phyloP scores from a whole-genome alignment of 2,113 vertebrate species.

The Donacobius atricapilla region DNA sequence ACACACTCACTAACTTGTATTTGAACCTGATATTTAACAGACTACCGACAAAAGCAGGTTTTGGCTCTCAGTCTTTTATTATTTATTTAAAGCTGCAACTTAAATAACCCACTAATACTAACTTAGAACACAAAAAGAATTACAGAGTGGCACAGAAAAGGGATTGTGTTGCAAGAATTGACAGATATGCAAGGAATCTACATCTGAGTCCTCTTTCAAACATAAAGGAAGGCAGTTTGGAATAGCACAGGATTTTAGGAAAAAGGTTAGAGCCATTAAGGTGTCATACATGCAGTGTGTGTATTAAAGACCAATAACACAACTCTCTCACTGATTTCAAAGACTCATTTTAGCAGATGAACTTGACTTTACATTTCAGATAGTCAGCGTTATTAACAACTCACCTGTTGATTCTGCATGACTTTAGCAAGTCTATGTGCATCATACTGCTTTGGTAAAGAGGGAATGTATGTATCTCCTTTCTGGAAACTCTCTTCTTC shows the following conservation, averaged over 20 bases:
- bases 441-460: constrained; percentile 91
- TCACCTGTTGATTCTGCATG: constrained; percentile 90
- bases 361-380: background rate
- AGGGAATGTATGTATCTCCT: constrained; percentile 89
- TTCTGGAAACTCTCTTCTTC: constrained; percentile 94
- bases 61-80: background rate
- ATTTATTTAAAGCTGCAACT: background rate
- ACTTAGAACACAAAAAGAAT: background rate
- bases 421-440: constrained; percentile 87
- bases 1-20: background rate
- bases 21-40: background rate
- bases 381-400: background rate
- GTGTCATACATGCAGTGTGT: fast-evolving
- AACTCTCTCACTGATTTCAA: background rate
- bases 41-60: background rate
- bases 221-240: background rate
- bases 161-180: background rate
- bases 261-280: background rate
- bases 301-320: background rate
- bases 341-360: background rate
- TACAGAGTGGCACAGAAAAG: background rate
- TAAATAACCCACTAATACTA: background rate
- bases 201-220: background rate
- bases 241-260: background rate
- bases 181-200: background rate